Evolutionary conservation across 2,888 invertebrate species (phyloP).

Genomic region (Morpho achilles): DNA sequence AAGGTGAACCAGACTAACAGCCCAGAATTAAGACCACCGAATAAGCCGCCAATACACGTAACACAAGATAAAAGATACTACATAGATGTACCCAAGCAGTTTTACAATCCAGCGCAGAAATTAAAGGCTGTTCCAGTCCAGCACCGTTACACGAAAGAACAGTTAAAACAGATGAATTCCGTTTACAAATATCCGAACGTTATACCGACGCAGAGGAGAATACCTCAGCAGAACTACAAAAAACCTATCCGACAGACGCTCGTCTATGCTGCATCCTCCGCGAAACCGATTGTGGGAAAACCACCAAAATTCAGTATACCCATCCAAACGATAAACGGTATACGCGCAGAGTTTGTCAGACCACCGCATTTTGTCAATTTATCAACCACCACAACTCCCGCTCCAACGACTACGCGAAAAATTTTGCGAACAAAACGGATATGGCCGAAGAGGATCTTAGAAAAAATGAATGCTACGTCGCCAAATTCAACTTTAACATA

Average conservation of each 20-base stretch:
- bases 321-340: conserved; percentile 63
- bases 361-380: conserved; percentile 47
- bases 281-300: conserved; percentile 43
- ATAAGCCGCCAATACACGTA: conserved; percentile 54
- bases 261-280: conserved; percentile 47
- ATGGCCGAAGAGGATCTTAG: conserved; percentile 62
- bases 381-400: conserved; percentile 38
- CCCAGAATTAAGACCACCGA: conserved; percentile 48
- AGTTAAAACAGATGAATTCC: conserved; percentile 47
- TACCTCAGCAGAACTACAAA: conserved; percentile 17
- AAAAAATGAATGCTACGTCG: conserved; percentile 42
- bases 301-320: conserved; percentile 59
- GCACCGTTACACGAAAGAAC: conserved; percentile 45
- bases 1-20: conserved; percentile 41
- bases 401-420: conserved; percentile 56
- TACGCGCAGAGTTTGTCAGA: conserved; percentile 53
- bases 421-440: conserved; percentile 65
- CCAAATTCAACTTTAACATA: conserved; percentile 38
- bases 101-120: conserved; percentile 42
- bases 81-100: conserved; percentile 42
- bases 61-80: conserved; percentile 44
- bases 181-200: conserved; percentile 58
- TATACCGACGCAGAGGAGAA: conserved; percentile 44
- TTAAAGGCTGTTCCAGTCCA: conserved; percentile 32
- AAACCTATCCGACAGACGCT: conserved; percentile 39